A percentile compares a stretch with the other conserved stretches of the same genome.
Conservation (phyloP, 35 echinoderm and acorn worm species). For the Eucidaris tribuloides region DNA sequence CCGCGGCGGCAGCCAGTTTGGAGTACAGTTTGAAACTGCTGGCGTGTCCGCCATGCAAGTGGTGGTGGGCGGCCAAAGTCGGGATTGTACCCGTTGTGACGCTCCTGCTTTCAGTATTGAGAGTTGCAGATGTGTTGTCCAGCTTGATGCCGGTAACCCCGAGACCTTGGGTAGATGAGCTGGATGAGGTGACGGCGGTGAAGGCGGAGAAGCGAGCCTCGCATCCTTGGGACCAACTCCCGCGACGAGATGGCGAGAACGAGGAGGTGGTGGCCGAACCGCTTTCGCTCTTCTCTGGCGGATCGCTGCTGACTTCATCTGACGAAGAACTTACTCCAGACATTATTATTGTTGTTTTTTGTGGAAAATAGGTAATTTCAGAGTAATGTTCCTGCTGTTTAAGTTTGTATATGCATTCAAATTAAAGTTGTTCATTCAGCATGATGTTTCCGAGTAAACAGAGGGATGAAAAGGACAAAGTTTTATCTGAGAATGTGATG, state of each 20-base stretch:
- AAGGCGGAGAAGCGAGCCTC: slow-evolving; percentile 21
- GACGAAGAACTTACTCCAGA: no score
- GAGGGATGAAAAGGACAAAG: no score
- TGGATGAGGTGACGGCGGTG: slow-evolving; percentile 6
- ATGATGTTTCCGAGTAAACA: no score
- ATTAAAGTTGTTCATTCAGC: no score
- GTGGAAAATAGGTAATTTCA: no score
- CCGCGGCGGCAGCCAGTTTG: neutral
- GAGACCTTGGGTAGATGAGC: neutral
- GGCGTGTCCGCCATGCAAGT: neutral
- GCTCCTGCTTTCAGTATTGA: neutral
- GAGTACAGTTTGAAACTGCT: neutral
- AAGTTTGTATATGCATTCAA: no score
- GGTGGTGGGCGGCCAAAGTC: neutral
- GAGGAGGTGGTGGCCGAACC: neutral
- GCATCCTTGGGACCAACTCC: slow-evolving; percentile 7
- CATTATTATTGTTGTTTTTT: no score
- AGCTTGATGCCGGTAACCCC: neutral
- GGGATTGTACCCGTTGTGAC: neutral
- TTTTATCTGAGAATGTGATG: no score
- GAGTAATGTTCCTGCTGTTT: no score
- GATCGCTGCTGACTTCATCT: neutral
- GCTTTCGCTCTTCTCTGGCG: no score
- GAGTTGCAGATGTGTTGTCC: neutral
- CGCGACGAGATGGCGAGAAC: neutral